These are phyloP conservation scores for Linepithema humile DNA, from an alignment of 1,140 invertebrate species.

Conservation along the genomic window DNA sequence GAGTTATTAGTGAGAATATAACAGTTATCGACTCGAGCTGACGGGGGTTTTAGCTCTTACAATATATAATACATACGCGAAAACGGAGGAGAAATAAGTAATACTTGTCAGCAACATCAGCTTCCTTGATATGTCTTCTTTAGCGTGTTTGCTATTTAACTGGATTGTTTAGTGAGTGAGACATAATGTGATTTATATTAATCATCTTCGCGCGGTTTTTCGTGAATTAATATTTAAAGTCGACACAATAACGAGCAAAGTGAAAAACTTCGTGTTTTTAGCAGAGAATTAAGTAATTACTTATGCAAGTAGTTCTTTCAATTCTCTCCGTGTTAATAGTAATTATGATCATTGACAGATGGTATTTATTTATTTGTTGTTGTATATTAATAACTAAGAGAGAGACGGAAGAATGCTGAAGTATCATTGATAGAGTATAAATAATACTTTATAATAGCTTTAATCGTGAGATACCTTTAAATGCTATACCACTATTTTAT, in stretches of 20 bases:
- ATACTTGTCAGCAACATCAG: constrained; percentile 74
- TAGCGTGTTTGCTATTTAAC: constrained; percentile 79
- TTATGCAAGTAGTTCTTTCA: constrained; percentile 71
- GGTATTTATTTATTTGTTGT: constrained; percentile 84
- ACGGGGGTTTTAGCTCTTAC: constrained; percentile 49
- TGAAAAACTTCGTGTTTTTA: constrained; percentile 51
- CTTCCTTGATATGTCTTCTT: constrained; percentile 81
- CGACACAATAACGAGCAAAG: constrained; percentile 53
- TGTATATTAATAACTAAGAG: constrained; percentile 77
- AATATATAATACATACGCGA: constrained; percentile 37
- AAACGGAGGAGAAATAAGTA: constrained; percentile 61
- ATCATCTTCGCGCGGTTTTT: constrained; percentile 66
- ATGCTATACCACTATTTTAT: constrained; percentile 80
- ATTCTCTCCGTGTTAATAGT: constrained; percentile 81
- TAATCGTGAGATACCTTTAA: constrained; percentile 79
- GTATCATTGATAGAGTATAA: constrained; percentile 78
- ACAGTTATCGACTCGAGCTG: constrained; percentile 48
- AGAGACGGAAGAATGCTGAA: constrained; percentile 70
- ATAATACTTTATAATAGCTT: constrained; percentile 81
- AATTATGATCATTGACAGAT: constrained; percentile 81
- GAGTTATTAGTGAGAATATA: constrained; percentile 69
- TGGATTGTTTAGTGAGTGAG: constrained; percentile 77
- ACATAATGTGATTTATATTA: constrained; percentile 77
- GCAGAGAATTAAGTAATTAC: constrained; percentile 47
- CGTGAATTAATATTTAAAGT: constrained; percentile 66